Conservation (phyloP, 2,888 invertebrate species). For the Marasmarcha lunaedactyla region DNA sequence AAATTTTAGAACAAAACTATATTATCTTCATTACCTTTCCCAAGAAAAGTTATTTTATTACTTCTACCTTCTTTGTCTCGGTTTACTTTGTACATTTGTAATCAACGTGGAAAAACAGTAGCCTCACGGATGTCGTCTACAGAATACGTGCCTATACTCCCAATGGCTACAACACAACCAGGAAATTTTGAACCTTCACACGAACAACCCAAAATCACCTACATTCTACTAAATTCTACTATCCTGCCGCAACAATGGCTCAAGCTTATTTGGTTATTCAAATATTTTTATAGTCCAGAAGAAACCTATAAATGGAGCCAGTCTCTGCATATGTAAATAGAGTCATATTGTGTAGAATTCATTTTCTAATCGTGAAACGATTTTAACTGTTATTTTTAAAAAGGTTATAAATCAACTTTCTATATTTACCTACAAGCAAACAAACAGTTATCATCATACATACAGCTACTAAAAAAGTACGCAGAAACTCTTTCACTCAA, state of each 20-base stretch:
- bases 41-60: neutral
- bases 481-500: too few species aligned
- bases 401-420: too few species aligned
- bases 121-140: slow-evolving; percentile 50
- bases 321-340: slow-evolving; percentile 35
- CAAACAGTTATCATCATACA: too few species aligned
- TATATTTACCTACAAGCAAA: too few species aligned
- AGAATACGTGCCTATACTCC: slow-evolving; percentile 43
- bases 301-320: slow-evolving; percentile 37
- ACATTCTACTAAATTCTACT: neutral
- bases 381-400: neutral
- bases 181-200: slow-evolving; percentile 21
- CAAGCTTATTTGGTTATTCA: neutral
- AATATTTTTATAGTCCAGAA: slow-evolving; percentile 32
- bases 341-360: slow-evolving; percentile 9
- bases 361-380: neutral
- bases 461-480: too few species aligned
- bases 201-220: neutral
- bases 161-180: slow-evolving; percentile 30
- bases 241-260: neutral
- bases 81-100: slow-evolving; percentile 36
- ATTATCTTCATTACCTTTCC: too few species aligned
- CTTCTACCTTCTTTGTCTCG: neutral
- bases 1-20: too few species aligned
- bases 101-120: slow-evolving; percentile 50